Evolutionary conservation across 37 sponge, comb jelly and placozoan species (phyloP), one percentile per base, ranked within the genome.

Genomic region (Tethya wilhelma): DNA sequence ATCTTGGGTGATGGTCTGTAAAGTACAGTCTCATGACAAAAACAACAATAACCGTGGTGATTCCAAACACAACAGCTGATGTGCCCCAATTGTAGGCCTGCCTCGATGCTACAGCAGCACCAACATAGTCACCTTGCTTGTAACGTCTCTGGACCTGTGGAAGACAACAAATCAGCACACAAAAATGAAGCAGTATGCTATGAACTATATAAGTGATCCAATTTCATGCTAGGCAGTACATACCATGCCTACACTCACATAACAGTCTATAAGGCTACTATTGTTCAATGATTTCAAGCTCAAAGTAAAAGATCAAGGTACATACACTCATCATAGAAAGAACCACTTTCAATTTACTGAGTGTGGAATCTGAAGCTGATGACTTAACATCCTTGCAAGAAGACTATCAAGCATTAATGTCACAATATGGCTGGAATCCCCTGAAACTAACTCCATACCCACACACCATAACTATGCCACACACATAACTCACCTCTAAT

Each of bases 401-500:
- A 14, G 53, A 49, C 9, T 19, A 19, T 9, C 9, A 49, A 49
- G 14, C 53, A 49, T n/a, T n/a, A n/a, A n/a, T n/a, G n/a, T n/a
- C n/a, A n/a, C n/a, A n/a, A n/a, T n/a, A n/a, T n/a, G n/a, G n/a
- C n/a, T n/a, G n/a, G n/a, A n/a, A n/a, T n/a, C n/a, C n/a, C n/a
- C n/a, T n/a, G n/a, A n/a, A n/a, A 49, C 53, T 19, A 49, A 49
- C 14, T 9, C 59, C 59, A n/a, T 28, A n/a, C 68, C 68, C 68
- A 32, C 41, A 32, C 68, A 1, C n/a, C 68, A 20, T n/a, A 38
- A 68, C 1, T 1, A 68, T 0, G 28, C 1, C 22, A 2, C 2
- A 69, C 78, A 25, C 11, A n/a, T n/a, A n/a, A n/a, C n/a, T n/a
- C n/a, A 87, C 88, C 82, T 87, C 82, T 3, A 81, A 22, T 26